phyloP scores from a whole-genome alignment of 2,797 vertebrate genomes.

The Pachyuromys duprasi region DNA sequence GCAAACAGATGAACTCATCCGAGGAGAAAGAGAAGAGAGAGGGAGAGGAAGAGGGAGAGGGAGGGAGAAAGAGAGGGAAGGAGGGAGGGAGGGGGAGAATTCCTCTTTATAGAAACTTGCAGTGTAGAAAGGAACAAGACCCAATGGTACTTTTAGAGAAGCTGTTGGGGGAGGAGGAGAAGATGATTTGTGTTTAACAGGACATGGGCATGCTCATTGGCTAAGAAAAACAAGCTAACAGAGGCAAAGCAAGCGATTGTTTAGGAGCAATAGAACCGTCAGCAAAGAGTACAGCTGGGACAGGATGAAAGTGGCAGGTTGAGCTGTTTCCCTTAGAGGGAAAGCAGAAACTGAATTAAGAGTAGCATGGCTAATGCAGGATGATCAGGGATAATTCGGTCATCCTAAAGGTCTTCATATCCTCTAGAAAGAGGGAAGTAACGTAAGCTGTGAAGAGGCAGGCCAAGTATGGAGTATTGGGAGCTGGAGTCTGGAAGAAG shows the following conservation, averaged over 20 bases:
- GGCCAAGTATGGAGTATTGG: not conserved
- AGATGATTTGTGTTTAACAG: not conserved
- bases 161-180: rapidly evolving
- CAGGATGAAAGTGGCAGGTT: no score
- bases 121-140: not conserved
- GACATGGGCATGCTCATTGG: not conserved
- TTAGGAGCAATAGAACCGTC: not conserved
- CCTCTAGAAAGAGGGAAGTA: not conserved
- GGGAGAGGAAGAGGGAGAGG: not conserved
- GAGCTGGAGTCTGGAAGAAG: not conserved
- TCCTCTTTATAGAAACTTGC: not conserved
- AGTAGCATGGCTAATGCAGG: not conserved
- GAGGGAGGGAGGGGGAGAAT: not conserved
- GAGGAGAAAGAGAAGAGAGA: not conserved
- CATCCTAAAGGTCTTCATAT: not conserved
- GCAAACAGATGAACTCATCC: not conserved
- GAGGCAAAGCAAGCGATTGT: not conserved
- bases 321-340: not conserved
- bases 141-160: not conserved
- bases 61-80: not conserved
- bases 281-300: not conserved
- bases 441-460: not conserved
- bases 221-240: not conserved
- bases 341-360: not conserved
- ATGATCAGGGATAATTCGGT: not conserved